A percentile compares a stretch with the other conserved stretches of the same genome.
phyloP scores from a whole-genome alignment of 2,797 vertebrate genomes.

The Sebastes nivosus region DNA sequence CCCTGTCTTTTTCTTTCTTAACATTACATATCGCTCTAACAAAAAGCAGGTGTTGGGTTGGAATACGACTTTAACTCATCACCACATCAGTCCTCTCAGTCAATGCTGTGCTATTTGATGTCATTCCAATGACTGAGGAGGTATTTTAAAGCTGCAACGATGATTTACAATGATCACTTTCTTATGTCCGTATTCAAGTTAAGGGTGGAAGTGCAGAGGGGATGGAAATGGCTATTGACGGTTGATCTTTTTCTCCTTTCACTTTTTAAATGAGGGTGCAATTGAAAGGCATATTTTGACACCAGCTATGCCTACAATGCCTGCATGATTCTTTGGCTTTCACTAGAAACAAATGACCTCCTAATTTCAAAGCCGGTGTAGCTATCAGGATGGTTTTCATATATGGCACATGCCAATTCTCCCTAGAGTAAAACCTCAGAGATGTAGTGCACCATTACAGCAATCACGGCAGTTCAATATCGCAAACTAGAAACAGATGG shows the following conservation, averaged over 20 bases:
- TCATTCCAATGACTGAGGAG: conserved; percentile 70
- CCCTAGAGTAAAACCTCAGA: conserved; percentile 65
- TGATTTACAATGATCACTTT: conserved; percentile 77
- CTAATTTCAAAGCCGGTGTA: conserved; percentile 69
- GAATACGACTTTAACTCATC: conserved; percentile 66
- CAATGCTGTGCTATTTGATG: conserved; percentile 72
- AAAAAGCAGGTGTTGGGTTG: conserved; percentile 76
- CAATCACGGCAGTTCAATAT: conserved; percentile 79
- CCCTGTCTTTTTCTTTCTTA: conserved; percentile 58
- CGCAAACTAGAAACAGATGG: conserved; percentile 82
- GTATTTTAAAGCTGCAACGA: conserved; percentile 71
- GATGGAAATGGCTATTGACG: conserved; percentile 44
- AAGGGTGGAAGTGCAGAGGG: conserved; percentile 18
- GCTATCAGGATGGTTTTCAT: conserved; percentile 66
- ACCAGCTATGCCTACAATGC: conserved; percentile 31
- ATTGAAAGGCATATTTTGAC: conserved; percentile 65
- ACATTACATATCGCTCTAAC: conserved; percentile 73
- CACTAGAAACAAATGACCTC: conserved; percentile 68
- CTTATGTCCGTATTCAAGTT: conserved; percentile 58
- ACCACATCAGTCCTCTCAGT: conserved; percentile 57
- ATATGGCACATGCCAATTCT: conserved; percentile 75
- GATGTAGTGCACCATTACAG: conserved; percentile 71
- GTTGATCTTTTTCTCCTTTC: conserved; percentile 34
- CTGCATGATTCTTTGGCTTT: conserved; percentile 56
- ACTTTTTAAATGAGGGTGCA: conserved; percentile 47